Evolutionary conservation across 2,797 vertebrate genomes (phyloP).

Genomic region (Scolopax rusticola): DNA sequence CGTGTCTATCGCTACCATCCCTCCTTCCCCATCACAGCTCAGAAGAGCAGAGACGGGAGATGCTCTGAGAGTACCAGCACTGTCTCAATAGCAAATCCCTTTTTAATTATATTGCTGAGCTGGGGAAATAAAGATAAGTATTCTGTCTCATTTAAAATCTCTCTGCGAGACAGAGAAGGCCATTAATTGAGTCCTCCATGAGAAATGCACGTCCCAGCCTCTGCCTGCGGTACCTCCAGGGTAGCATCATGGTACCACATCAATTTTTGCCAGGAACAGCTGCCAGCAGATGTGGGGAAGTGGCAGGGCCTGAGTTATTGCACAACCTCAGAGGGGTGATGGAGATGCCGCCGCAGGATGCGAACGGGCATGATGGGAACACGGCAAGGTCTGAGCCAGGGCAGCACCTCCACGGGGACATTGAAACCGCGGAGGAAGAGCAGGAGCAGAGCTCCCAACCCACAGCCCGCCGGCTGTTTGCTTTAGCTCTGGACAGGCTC

Average conservation of each 20-base stretch:
- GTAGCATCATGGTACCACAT: not conserved
- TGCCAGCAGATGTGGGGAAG: not conserved
- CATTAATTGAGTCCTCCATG: not conserved
- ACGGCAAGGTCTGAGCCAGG: not conserved
- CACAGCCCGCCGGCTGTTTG: not conserved
- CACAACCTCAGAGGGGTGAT: not conserved
- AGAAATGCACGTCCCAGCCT: not conserved
- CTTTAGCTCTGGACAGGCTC: slow-evolving; percentile 6
- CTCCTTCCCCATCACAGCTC: not conserved
- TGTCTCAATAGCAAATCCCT: not conserved
- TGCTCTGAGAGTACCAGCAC: not conserved
- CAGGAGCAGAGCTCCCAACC: not conserved
- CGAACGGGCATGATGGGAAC: not conserved
- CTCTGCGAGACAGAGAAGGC: not conserved
- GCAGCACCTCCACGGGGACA: not conserved
- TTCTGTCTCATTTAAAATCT: not conserved
- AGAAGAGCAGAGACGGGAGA: not conserved
- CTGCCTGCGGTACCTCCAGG: not conserved
- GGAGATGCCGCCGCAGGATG: accelerated
- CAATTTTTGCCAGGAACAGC: not conserved
- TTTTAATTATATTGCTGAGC: not conserved
- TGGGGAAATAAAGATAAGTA: not conserved
- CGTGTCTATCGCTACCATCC: accelerated
- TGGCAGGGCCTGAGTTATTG: not conserved
- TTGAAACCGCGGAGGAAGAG: not conserved